Conservation (phyloP, 1,140 invertebrate species). For the Araneus ventricosus region DNA sequence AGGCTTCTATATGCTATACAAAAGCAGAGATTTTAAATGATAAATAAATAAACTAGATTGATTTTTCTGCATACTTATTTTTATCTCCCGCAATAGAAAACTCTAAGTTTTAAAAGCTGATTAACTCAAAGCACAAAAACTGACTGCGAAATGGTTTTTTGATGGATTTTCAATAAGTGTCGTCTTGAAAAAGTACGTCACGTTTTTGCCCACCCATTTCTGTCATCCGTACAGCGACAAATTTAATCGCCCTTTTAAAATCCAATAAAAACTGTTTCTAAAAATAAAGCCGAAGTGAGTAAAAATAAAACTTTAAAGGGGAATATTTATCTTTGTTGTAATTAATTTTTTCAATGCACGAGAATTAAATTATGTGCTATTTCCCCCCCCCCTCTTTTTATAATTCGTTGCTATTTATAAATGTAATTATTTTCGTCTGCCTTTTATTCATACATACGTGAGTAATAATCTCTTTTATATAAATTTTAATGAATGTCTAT, state of each 20-base stretch:
- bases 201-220: neutral
- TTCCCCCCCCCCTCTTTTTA: neutral
- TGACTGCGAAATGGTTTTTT: slow-evolving; percentile 26
- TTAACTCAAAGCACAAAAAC: neutral
- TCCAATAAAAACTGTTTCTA: neutral
- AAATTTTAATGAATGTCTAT: too few relatives aligned
- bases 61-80: neutral
- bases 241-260: neutral
- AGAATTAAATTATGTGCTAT: neutral
- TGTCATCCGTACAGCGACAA: neutral
- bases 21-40: too few relatives aligned
- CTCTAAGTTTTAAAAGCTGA: neutral
- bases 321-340: neutral
- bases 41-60: neutral
- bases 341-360: neutral
- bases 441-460: neutral
- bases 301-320: neutral
- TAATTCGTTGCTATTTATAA: neutral
- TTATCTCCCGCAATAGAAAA: neutral
- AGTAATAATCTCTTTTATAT: neutral
- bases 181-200: neutral
- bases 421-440: neutral
- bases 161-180: slow-evolving; percentile 9
- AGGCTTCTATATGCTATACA: too few relatives aligned
- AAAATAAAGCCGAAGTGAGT: neutral